phyloP scores from a whole-genome alignment of 1,140 invertebrate species.

The Pseudoatta argentina region DNA sequence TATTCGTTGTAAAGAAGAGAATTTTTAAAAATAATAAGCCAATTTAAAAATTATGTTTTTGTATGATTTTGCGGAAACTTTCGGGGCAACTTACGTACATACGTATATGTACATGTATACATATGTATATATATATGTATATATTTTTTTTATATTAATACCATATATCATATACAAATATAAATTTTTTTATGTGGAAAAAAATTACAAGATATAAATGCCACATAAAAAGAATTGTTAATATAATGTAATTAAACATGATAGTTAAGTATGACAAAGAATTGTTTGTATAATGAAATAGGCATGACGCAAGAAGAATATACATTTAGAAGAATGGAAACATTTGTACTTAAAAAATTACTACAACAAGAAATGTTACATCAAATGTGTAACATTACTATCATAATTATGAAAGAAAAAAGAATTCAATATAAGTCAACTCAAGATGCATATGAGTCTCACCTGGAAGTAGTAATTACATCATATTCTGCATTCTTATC shows the following conservation, averaged over 20 bases:
- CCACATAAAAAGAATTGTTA: not conserved
- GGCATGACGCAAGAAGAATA: not conserved
- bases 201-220: not conserved
- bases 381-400: not conserved
- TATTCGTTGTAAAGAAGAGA: too few species aligned
- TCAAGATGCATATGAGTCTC: slow-evolving; percentile 75
- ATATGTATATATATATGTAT: too few species aligned
- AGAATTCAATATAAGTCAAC: slow-evolving; percentile 7
- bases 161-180: slow-evolving; percentile 11
- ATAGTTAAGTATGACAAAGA: not conserved
- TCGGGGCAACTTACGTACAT: not conserved
- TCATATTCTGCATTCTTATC: slow-evolving; percentile 85
- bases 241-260: slow-evolving; percentile 19
- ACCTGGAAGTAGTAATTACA: slow-evolving; percentile 85
- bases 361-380: not conserved
- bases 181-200: not conserved
- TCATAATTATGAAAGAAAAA: not conserved
- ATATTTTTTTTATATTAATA: not conserved
- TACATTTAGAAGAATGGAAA: slow-evolving; percentile 14
- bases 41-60: too few species aligned
- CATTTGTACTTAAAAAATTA: not conserved
- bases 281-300: slow-evolving; percentile 5
- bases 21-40: too few species aligned
- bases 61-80: too few species aligned
- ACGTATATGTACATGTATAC: not conserved